Evolutionary conservation across 1,140 invertebrate species (phyloP), one percentile per base, ranked within the genome.

Genomic region (Drosophila ogumai): DNA sequence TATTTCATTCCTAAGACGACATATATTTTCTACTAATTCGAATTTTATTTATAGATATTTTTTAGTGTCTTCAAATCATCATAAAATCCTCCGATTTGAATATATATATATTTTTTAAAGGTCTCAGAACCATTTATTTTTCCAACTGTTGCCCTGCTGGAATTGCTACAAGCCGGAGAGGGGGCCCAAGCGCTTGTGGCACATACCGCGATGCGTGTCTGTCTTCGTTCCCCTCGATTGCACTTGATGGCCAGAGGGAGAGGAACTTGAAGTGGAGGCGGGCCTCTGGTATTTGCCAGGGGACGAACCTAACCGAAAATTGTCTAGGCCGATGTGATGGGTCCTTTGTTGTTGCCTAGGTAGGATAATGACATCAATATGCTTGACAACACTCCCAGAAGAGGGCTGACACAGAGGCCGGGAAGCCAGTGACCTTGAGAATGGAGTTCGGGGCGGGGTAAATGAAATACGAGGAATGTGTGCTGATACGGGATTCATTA

Each of bases 201-300:
- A 84, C 80, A 90, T 85, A 87, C 86, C 77, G 49, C 85, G 77
- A 85, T 90, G 80, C 85, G 84, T 87, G 84, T 60, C 81, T 75
- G 79, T 77, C 72, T 63, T 15, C 43, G 34, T 69, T 58, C 54
- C 38, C 74, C 56, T 47, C 55, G 60, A 63, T 67, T 77, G 80
- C 78, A 90, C 68, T 65, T 69, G 55, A 61, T 49, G 69, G 47
- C 1, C 31, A 32, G 8, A 28, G 63, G 66, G 46, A 32, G 63
- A 28, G 71, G 34, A 7, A 44, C 17, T 22, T 19, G 32, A 3
- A 10, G 40, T 1, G 15, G 17, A n/a, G 36, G 19, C 6, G 17
- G 8, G 0, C 6, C n/a, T 32, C 59, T 72, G 64, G 60, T 50
- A 76, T 56, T 76, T 82, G 63, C 73, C 56, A 13, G 55, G 75